Conservation (phyloP, 2,113 vertebrate species). For the Glaucidium brasilianum region DNA sequence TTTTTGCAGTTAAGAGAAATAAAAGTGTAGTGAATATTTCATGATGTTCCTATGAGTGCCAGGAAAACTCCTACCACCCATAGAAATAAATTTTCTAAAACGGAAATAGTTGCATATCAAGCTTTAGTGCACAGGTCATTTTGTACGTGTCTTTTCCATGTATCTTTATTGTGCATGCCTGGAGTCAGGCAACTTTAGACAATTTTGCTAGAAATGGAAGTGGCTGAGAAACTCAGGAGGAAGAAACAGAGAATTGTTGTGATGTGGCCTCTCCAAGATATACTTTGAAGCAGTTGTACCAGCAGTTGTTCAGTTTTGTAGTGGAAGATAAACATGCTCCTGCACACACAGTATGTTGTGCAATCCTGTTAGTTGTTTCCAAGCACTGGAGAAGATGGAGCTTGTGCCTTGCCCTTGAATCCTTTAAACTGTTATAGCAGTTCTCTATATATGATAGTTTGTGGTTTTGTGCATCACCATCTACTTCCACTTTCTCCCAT, state of each 20-base stretch:
- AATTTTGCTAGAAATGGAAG: neutral
- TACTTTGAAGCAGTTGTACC: neutral
- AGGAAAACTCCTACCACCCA: neutral
- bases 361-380: neutral
- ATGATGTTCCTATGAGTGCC: neutral
- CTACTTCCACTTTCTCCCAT: neutral
- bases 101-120: neutral
- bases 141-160: neutral
- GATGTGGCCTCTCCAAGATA: neutral
- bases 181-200: neutral
- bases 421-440: neutral
- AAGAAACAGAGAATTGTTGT: neutral
- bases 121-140: neutral
- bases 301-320: neutral
- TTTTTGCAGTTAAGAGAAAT: conserved; percentile 4
- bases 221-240: neutral
- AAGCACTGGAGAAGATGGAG: neutral
- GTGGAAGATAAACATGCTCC: neutral
- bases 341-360: neutral
- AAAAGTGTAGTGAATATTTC: neutral
- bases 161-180: neutral
- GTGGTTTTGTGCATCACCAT: neutral
- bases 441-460: neutral
- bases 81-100: neutral
- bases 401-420: neutral